Conservation (phyloP, 2,888 invertebrate genomes). For the Strigamia maritima region DNA sequence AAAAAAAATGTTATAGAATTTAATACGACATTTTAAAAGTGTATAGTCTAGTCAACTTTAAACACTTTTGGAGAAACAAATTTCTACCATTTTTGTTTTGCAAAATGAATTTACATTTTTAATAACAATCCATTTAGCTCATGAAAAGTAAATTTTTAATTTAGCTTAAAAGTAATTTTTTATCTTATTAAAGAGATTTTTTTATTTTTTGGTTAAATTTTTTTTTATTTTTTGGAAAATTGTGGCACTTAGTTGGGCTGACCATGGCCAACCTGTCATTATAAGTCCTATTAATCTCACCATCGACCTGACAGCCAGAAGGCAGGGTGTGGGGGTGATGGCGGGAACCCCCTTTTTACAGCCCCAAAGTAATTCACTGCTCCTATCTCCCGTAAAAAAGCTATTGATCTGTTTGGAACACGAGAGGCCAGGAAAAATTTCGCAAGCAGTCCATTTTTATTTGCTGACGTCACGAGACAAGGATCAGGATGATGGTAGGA, state of each 20-base stretch:
- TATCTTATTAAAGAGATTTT: not conserved
- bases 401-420: constrained; percentile 34
- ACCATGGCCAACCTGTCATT: constrained; percentile 34
- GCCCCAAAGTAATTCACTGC: constrained; percentile 34
- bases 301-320: constrained; percentile 34
- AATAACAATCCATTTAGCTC: not conserved
- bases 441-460: constrained; percentile 34
- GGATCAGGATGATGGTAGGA: constrained; percentile 34
- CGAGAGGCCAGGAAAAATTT: constrained; percentile 34
- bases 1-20: too few relatives aligned
- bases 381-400: constrained; percentile 34
- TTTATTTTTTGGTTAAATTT: not conserved
- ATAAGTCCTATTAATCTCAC: constrained; percentile 34
- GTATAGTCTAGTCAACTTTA: too few relatives aligned
- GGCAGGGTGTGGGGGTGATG: constrained; percentile 33
- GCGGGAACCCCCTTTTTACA: constrained; percentile 34
- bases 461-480: constrained; percentile 34
- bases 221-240: not conserved
- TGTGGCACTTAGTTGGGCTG: constrained; percentile 32
- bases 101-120: not conserved
- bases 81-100: not conserved
- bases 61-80: too few relatives aligned
- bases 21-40: too few relatives aligned
- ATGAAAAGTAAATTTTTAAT: constrained; percentile 7
- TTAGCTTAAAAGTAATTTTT: not conserved